These are phyloP conservation scores for Lepidocyrtinus sp. DNA, from an alignment of 2,888 invertebrate genomes.

Conservation along the genomic window DNA sequence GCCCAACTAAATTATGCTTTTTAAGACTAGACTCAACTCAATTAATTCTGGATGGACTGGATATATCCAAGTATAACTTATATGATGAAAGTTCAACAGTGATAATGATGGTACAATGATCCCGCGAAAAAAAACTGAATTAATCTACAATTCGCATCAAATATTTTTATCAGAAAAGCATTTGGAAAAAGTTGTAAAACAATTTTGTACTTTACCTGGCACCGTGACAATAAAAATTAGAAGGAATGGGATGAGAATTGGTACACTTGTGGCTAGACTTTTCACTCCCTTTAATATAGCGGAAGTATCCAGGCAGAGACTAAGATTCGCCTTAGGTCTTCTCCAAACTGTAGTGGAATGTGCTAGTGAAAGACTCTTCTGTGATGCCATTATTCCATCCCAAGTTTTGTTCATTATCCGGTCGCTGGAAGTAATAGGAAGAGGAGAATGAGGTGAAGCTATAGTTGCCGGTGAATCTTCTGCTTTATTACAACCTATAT, in stretches of 20 bases:
- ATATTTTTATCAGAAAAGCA: background rate
- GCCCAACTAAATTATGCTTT: too few relatives aligned
- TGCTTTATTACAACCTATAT: background rate
- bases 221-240: background rate
- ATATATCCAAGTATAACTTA: too few relatives aligned
- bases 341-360: background rate
- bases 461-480: background rate
- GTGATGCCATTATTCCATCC: background rate
- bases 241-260: conserved; percentile 6
- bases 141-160: background rate
- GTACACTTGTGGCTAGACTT: conserved; percentile 12
- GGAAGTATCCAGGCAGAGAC: background rate
- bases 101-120: background rate
- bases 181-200: too few relatives aligned
- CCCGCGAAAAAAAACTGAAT: background rate
- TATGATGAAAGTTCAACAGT: too few relatives aligned
- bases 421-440: conserved; percentile 2
- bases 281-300: background rate
- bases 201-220: conserved; percentile 7
- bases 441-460: background rate
- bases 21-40: too few relatives aligned
- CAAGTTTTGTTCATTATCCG: conserved; percentile 3
- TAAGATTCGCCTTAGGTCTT: background rate
- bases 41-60: too few relatives aligned
- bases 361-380: background rate